Evolutionary conservation across 2,888 invertebrate genomes (phyloP).

Genomic region (Fissipunctia ypsillon): DNA sequence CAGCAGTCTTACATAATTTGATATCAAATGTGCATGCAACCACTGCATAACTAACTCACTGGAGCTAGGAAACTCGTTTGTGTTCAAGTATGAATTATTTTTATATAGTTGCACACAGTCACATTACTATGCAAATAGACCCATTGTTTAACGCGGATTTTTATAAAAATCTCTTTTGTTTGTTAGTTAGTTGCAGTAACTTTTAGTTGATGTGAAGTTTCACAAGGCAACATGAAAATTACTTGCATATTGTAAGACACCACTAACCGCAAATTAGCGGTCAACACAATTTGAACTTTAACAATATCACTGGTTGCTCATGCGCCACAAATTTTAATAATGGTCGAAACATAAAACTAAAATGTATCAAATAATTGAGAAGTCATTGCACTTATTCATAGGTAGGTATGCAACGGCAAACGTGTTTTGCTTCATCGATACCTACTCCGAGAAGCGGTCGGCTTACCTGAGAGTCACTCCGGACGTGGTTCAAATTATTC

Average conservation of each 20-base stretch:
- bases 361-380: slow-evolving; percentile 75
- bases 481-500: slow-evolving; percentile 89
- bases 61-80: slow-evolving; percentile 63
- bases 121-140: slow-evolving; percentile 54
- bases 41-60: slow-evolving; percentile 53
- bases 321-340: slow-evolving; percentile 45
- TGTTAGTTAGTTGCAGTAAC: slow-evolving; percentile 21
- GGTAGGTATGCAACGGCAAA: slow-evolving; percentile 86
- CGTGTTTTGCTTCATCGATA: slow-evolving; percentile 86
- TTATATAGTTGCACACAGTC: slow-evolving; percentile 57
- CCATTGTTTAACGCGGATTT: slow-evolving; percentile 42
- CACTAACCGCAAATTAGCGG: slow-evolving; percentile 51
- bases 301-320: slow-evolving; percentile 40
- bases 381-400: slow-evolving; percentile 88
- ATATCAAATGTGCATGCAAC: slow-evolving; percentile 59
- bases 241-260: slow-evolving; percentile 26
- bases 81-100: slow-evolving; percentile 56
- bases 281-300: slow-evolving; percentile 35
- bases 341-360: slow-evolving; percentile 58
- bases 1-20: slow-evolving; percentile 64
- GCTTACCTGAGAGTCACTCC: slow-evolving; percentile 89
- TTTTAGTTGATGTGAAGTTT: slow-evolving; percentile 44
- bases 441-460: slow-evolving; percentile 73
- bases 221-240: slow-evolving; percentile 28
- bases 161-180: slow-evolving; percentile 53